Evolutionary conservation across 2,888 invertebrate genomes (phyloP), one percentile per base, ranked within the genome.

Genomic region (Drosophila mayaguana): DNA sequence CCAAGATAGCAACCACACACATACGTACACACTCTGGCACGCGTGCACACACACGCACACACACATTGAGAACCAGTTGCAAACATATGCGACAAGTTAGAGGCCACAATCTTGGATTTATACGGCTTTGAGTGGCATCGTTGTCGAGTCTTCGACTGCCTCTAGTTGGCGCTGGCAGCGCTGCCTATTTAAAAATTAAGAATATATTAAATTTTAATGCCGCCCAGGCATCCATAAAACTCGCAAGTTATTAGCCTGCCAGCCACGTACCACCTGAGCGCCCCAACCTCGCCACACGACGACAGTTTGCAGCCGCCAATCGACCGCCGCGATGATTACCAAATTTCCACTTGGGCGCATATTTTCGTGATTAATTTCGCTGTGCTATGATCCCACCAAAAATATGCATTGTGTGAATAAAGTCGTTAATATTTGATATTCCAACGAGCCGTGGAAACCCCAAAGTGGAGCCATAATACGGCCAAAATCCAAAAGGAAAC

Each of bases 31-130:
- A 53, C 56, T 34, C 57, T 50, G 43, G 20, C 53, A 54, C 34
- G 22, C 55, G 40, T 25, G 25, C 28, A 25, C 42, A 54, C 51
- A 36, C 36, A 54, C 18, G 20, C 43, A 45, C 38, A 59, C 50
- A 48, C 45, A 61, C 36, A 53, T 55, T 40, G 36, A 62, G 32
- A 34, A 43, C 25, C 62, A 48, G 55, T 50, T 50, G 53, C 72
- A 69, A 74, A 69, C 74, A 79, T 64, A 81, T 87, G 88, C 87
- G 83, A 87, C 83, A 87, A 87, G 87, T 77, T 83, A 77, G 83
- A 80, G 84, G 84, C 84, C 84, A 88, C 84, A 85, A 88, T 88
- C 84, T 85, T 88, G 84, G 85, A 84, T 84, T 84, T 84, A 84
- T 84, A 84, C 83, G 79, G 83, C 84, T 85, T 88, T 76, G 78